phyloP scores from a whole-genome alignment of 2,797 vertebrate genomes.

The Menidia menidia region DNA sequence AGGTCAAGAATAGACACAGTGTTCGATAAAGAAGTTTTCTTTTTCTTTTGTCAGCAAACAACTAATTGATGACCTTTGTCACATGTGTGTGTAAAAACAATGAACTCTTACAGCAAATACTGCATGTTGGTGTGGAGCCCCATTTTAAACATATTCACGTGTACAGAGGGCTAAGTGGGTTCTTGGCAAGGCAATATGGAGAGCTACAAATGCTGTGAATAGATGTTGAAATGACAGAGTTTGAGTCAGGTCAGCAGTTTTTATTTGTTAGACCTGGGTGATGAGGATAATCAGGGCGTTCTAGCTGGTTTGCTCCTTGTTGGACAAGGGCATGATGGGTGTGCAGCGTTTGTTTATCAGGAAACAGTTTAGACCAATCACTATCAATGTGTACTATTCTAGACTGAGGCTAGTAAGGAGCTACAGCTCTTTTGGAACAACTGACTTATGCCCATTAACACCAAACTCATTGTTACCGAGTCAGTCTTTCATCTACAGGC shows the following conservation, averaged over 20 bases:
- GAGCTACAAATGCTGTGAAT: conserved; percentile 4
- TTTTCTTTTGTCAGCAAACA: background rate
- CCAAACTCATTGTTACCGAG: too few relatives aligned
- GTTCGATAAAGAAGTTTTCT: background rate
- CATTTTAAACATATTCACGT: conserved; percentile 8
- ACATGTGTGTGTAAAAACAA: background rate
- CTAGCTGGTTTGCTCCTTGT: background rate
- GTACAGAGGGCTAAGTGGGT: background rate
- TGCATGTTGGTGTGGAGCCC: background rate
- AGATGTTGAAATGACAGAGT: background rate
- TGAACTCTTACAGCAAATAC: background rate
- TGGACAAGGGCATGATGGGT: too few relatives aligned
- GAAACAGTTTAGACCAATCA: background rate
- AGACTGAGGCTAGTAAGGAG: too few relatives aligned
- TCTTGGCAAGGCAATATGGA: background rate
- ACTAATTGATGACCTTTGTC: too few relatives aligned
- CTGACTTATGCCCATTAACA: too few relatives aligned
- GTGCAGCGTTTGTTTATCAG: background rate
- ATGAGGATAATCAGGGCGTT: background rate
- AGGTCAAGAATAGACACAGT: background rate
- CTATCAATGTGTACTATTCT: too few relatives aligned
- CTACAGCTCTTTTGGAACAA: too few relatives aligned
- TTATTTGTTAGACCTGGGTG: background rate
- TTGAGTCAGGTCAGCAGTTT: background rate
- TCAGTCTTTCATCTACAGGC: too few relatives aligned